phyloP scores from a whole-genome alignment of 2,113 vertebrate species.

The Dasypus novemcinctus region DNA sequence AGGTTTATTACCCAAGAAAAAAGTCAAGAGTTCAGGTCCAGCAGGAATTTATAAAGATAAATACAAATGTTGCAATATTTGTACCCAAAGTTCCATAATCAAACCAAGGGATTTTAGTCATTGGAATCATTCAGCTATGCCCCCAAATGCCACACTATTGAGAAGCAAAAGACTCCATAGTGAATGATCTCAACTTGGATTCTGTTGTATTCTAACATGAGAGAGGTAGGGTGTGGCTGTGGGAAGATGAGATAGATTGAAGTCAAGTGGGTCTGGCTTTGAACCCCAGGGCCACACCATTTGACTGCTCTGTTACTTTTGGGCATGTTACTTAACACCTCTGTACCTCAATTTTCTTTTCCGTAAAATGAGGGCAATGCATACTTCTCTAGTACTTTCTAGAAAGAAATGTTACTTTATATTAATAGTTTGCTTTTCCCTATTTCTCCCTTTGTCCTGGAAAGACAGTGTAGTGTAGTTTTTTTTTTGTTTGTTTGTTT shows the following conservation, averaged over 20 bases:
- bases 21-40: conserved; percentile 20
- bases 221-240: not conserved
- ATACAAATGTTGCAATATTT: not conserved
- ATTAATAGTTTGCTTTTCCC: not conserved
- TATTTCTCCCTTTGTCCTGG: not conserved
- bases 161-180: not conserved
- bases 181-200: not conserved
- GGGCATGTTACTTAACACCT: not conserved
- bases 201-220: not conserved
- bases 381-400: not conserved
- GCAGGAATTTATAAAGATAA: conserved; percentile 51
- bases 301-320: not conserved
- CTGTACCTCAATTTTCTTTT: not conserved
- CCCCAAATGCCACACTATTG: not conserved
- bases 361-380: not conserved
- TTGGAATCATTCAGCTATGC: not conserved
- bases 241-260: not conserved
- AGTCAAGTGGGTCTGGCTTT: not conserved
- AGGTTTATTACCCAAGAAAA: conserved; percentile 48
- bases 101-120: not conserved
- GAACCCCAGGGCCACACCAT: not conserved
- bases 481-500: too few species aligned
- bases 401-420: not conserved
- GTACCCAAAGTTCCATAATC: not conserved
- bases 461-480: not conserved